Evolutionary conservation across 2,888 invertebrate genomes (phyloP).

Genomic region (Globia sparganii): DNA sequence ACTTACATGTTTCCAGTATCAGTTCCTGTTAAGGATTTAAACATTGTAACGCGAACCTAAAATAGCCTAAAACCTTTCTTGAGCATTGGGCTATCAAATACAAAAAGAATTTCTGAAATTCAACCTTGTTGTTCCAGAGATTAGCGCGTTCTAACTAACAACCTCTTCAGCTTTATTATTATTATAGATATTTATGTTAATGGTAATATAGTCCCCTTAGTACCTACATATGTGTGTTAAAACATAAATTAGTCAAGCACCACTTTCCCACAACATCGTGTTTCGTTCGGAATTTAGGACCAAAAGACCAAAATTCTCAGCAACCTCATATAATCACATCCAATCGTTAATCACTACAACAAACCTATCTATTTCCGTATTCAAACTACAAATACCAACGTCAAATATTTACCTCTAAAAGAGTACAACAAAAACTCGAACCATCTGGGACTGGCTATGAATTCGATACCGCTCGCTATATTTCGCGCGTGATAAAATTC

Average conservation of each 20-base stretch:
- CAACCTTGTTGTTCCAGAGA: no score
- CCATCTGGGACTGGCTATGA: constrained; percentile 38
- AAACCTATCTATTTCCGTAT: constrained; percentile 34
- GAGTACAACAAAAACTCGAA: constrained; percentile 36
- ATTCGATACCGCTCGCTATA: constrained; percentile 59
- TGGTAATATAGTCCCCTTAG: background rate
- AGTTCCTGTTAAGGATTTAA: background rate
- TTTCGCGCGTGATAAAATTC: constrained; percentile 55
- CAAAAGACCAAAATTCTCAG: background rate
- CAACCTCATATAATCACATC: constrained; percentile 27
- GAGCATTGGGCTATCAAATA: no score
- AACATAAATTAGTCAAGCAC: background rate
- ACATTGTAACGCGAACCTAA: background rate
- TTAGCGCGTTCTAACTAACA: no score
- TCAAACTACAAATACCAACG: constrained; percentile 39
- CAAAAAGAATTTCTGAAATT: no score
- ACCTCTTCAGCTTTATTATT: no score
- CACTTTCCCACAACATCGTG: background rate
- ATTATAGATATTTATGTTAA: background rate
- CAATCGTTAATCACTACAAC: constrained; percentile 46
- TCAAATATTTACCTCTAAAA: constrained; percentile 57
- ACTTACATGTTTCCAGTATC: background rate
- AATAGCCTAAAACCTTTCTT: no score
- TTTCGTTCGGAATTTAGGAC: background rate
- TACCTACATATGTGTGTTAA: background rate